Conservation (phyloP, 2,113 vertebrate species). For the Oreotrochilus melanogaster region DNA sequence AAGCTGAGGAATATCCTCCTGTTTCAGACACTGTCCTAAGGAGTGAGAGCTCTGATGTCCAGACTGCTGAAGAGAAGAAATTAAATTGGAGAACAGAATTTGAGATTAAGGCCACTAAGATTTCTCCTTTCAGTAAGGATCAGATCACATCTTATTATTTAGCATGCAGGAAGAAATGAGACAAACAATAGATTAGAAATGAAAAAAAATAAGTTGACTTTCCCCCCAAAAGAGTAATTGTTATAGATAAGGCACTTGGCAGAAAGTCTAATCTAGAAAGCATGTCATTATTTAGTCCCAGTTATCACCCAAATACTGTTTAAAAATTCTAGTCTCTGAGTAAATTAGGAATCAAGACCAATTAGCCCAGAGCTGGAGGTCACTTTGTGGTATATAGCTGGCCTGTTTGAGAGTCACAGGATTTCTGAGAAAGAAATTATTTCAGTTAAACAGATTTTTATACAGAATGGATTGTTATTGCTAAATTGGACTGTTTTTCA, state of each 20-base stretch:
- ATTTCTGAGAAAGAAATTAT: background rate
- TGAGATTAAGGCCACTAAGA: background rate
- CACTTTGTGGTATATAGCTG: background rate
- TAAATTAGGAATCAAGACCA: background rate
- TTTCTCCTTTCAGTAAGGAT: background rate
- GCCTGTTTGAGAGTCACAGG: background rate
- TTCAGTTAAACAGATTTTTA: slow-evolving; percentile 15
- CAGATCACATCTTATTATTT: background rate
- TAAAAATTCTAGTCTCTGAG: background rate
- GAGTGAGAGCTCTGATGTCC: background rate
- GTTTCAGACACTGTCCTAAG: background rate
- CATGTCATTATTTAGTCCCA: background rate
- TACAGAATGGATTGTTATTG: background rate
- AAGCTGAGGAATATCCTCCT: background rate
- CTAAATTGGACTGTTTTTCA: background rate
- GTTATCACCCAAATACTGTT: background rate
- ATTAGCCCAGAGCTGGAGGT: background rate
- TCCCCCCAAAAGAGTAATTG: background rate
- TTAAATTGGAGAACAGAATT: background rate
- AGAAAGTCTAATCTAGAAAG: background rate
- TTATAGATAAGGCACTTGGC: slow-evolving; percentile 25
- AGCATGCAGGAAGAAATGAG: background rate
- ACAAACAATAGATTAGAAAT: background rate
- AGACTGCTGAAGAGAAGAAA: background rate
- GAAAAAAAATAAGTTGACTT: background rate